These are phyloP conservation scores for Yponomeuta malinellus DNA, from an alignment of 2,888 invertebrate genomes.

Conservation along the genomic window DNA sequence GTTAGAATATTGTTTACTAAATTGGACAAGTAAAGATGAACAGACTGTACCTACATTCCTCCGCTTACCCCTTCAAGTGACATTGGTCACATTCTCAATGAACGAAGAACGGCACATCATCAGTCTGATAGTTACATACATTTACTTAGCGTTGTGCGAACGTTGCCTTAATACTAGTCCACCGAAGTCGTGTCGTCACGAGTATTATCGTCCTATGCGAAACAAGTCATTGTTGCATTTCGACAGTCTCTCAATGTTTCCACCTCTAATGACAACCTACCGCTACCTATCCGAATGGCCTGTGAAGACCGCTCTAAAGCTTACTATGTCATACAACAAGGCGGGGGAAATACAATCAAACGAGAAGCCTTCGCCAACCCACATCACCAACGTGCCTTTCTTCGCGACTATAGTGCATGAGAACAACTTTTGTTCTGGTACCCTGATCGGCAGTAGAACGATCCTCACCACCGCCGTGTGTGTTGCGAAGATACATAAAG, in stretches of 20 bases:
- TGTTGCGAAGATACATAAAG: constrained; percentile 24
- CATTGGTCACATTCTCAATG: too few relatives aligned
- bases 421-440: constrained; percentile 33
- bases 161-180: too few relatives aligned
- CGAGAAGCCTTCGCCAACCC: background rate
- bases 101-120: too few relatives aligned
- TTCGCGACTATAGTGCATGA: background rate
- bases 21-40: too few relatives aligned
- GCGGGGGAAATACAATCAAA: background rate
- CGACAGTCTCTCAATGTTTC: background rate
- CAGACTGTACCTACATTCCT: too few relatives aligned
- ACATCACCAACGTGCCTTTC: background rate
- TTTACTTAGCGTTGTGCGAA: too few relatives aligned
- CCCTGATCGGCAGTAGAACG: constrained; percentile 42
- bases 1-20: too few relatives aligned
- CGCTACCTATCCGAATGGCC: background rate
- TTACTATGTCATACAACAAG: background rate
- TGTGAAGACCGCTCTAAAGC: background rate
- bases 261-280: background rate
- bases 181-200: too few relatives aligned
- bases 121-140: too few relatives aligned
- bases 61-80: too few relatives aligned
- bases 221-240: too few relatives aligned
- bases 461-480: constrained; percentile 55
- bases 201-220: too few relatives aligned